Percentiles rank a stretch among this genome's conserved stretches.
These are phyloP conservation scores for Molorchus minor DNA, from an alignment of 2,888 invertebrate species.

Conservation along the genomic window DNA sequence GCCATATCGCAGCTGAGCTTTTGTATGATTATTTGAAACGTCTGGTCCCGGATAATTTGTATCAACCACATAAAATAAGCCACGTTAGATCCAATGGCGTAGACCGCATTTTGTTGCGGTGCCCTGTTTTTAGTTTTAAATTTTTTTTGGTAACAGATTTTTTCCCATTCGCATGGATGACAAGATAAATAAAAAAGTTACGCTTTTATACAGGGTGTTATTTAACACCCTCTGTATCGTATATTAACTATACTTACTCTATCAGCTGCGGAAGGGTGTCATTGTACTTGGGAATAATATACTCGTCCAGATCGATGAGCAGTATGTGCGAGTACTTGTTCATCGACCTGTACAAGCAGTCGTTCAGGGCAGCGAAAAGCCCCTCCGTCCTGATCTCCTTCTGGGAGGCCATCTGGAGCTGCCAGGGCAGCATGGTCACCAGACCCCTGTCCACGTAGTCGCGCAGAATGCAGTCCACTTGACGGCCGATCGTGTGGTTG, in stretches of 20 bases:
- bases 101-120: no score
- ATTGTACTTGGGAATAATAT: constrained; percentile 83
- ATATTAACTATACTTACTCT: constrained; percentile 68
- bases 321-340: constrained; percentile 82
- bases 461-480: constrained; percentile 74
- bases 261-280: constrained; percentile 78
- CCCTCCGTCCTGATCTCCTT: constrained; percentile 93
- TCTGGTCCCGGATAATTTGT: no score
- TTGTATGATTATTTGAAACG: no score
- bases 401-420: constrained; percentile 86
- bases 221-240: no score
- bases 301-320: constrained; percentile 89
- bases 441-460: constrained; percentile 66
- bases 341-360: constrained; percentile 92
- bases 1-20: no score
- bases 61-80: no score
- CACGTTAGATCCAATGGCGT: no score
- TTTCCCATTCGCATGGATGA: no score
- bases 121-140: no score
- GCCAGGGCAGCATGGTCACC: constrained; percentile 82
- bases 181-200: no score
- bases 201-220: no score
- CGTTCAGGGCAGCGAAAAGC: constrained; percentile 90
- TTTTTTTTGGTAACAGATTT: no score
- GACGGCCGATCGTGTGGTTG: constrained; percentile 85